Conservation (phyloP, 2,888 invertebrate species). For the Lapara coniferarum region DNA sequence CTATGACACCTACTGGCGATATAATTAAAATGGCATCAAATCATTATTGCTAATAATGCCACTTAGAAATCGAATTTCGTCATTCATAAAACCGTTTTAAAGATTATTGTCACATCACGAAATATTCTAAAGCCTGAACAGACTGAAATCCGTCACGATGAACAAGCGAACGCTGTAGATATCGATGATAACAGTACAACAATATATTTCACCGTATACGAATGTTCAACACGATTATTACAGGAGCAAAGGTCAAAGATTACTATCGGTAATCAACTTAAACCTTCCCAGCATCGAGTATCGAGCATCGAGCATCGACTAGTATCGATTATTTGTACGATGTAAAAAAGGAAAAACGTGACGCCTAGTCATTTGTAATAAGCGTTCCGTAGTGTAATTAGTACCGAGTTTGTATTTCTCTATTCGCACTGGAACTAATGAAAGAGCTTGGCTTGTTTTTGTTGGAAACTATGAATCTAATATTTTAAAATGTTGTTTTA, state of each 20-base stretch:
- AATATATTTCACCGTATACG: slow-evolving; percentile 62
- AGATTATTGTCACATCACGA: background rate
- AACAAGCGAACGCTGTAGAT: slow-evolving; percentile 9
- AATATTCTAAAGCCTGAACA: background rate
- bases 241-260: slow-evolving; percentile 74
- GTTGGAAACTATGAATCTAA: too few relatives aligned
- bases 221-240: slow-evolving; percentile 72
- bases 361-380: slow-evolving; percentile 1
- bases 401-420: background rate
- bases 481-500: too few relatives aligned
- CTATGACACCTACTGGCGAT: too few relatives aligned
- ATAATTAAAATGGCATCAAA: too few relatives aligned
- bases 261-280: slow-evolving; percentile 60
- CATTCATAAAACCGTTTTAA: background rate
- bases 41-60: too few relatives aligned
- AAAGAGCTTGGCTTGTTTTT: too few relatives aligned
- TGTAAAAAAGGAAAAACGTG: slow-evolving; percentile 13
- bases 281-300: slow-evolving; percentile 13
- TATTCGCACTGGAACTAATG: background rate
- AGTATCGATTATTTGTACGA: slow-evolving; percentile 21
- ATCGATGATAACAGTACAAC: slow-evolving; percentile 54
- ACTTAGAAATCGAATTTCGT: background rate
- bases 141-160: background rate
- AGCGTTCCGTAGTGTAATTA: background rate
- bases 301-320: slow-evolving; percentile 11